phyloP scores from a whole-genome alignment of 1,140 invertebrate species.

The Neelides sp. region DNA sequence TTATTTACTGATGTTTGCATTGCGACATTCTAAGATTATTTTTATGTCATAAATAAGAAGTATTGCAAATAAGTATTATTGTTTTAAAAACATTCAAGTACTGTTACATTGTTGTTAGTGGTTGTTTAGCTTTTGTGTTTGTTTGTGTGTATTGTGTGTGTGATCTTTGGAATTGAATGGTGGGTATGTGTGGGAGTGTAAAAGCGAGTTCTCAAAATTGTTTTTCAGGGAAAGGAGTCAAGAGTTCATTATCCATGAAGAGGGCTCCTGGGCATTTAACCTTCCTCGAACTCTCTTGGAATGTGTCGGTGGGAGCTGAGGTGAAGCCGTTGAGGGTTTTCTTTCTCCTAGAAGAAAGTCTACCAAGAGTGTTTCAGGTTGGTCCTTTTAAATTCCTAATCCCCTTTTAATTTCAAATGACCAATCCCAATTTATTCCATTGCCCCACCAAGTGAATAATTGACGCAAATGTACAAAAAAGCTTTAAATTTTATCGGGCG shows the following conservation, averaged over 20 bases:
- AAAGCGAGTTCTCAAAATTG: constrained; percentile 11
- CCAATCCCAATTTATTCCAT: not conserved
- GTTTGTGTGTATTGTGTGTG: too few species aligned
- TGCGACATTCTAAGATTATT: too few species aligned
- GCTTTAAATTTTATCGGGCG: too few species aligned
- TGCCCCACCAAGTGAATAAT: not conserved
- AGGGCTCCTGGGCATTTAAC: constrained; percentile 27
- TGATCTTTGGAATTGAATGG: too few species aligned
- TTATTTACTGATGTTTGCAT: too few species aligned
- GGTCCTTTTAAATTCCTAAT: not conserved
- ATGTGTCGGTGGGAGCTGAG: constrained; percentile 15
- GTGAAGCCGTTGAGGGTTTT: constrained; percentile 11
- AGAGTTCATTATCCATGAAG: constrained; percentile 26
- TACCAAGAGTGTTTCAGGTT: constrained; percentile 25
- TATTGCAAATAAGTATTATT: too few species aligned
- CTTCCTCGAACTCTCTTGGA: constrained; percentile 23
- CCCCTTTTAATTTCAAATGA: not conserved
- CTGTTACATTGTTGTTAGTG: too few species aligned
- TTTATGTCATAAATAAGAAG: too few species aligned
- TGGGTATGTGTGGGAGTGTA: too few species aligned
- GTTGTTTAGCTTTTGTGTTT: too few species aligned
- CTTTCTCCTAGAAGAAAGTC: constrained; percentile 23
- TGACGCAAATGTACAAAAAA: too few species aligned
- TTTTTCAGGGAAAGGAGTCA: constrained; percentile 21
- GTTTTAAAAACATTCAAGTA: too few species aligned